Evolutionary conservation across 2,888 invertebrate genomes (phyloP).

Genomic region (Brenthis daphne): DNA sequence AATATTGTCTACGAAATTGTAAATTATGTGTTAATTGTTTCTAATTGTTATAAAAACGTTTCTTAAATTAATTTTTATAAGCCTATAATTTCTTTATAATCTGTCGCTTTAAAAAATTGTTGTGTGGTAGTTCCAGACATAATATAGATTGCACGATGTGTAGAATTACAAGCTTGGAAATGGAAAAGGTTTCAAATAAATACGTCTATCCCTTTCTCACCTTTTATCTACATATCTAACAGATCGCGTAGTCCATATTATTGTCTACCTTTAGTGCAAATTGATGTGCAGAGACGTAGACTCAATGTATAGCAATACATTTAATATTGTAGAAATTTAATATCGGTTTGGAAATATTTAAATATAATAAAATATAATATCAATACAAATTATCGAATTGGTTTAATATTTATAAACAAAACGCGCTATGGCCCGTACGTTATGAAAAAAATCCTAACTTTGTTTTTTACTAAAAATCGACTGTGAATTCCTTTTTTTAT

Average conservation of each 20-base stretch:
- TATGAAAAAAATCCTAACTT: no score
- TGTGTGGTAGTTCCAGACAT: conserved; percentile 33
- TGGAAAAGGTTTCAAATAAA: conserved; percentile 9
- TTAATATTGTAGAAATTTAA: conserved; percentile 60
- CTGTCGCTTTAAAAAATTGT: conserved; percentile 30
- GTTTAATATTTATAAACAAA: neutral
- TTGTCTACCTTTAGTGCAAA: conserved; percentile 45
- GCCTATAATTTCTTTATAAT: conserved; percentile 8
- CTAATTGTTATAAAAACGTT: conserved; percentile 1
- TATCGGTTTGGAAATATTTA: conserved; percentile 63
- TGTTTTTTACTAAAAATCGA: no score
- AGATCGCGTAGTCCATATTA: conserved; percentile 36
- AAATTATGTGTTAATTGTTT: conserved; percentile 18
- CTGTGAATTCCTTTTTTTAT: no score
- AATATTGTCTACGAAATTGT: conserved; percentile 11
- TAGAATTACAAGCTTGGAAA: conserved; percentile 18
- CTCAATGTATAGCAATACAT: conserved; percentile 72
- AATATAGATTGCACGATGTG: conserved; percentile 27
- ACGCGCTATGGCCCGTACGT: neutral
- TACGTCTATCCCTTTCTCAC: conserved; percentile 11
- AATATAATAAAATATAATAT: neutral
- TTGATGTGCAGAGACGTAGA: conserved; percentile 56
- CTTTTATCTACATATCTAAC: conserved; percentile 10
- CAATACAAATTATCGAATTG: neutral
- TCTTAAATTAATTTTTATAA: conserved; percentile 6